Conservation (phyloP, 2,797 vertebrate species). For the Xenentodon cancila region DNA sequence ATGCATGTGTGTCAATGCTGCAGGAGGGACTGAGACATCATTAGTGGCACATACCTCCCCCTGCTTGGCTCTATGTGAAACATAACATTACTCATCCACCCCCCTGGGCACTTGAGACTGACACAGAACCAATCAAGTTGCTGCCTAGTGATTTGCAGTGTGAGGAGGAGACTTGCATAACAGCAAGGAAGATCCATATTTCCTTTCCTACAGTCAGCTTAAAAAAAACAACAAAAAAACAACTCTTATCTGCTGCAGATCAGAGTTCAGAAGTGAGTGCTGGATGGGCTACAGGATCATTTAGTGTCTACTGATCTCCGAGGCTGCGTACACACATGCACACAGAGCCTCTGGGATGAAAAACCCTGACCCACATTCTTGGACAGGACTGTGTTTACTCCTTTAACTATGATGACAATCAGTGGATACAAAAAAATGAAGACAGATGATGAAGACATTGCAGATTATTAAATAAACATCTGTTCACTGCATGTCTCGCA, state of each 20-base stretch:
- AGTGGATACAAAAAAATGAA: constrained; percentile 2
- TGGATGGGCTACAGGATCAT: constrained; percentile 19
- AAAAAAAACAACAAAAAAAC: constrained; percentile 38
- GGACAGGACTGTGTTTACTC: constrained; percentile 20
- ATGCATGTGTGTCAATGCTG: not conserved
- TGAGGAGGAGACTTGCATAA: constrained; percentile 74
- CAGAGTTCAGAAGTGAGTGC: constrained; percentile 7
- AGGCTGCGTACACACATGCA: constrained; percentile 8
- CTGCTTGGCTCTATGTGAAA: constrained; percentile 47
- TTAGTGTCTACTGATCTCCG: constrained; percentile 26
- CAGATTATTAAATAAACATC: not conserved
- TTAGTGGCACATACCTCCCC: constrained; percentile 33
- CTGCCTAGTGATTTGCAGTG: constrained; percentile 69
- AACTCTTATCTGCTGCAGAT: constrained; percentile 21
- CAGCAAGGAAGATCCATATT: constrained; percentile 54
- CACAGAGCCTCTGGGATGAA: constrained; percentile 27
- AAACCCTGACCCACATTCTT: constrained; percentile 70
- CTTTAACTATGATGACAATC: constrained; percentile 11
- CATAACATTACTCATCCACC: constrained; percentile 73
- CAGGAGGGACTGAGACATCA: constrained; percentile 28
- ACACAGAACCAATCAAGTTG: constrained; percentile 69
- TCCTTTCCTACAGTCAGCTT: constrained; percentile 17
- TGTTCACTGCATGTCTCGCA: not conserved
- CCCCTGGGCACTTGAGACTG: constrained; percentile 61
- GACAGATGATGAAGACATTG: not conserved